phyloP scores from a whole-genome alignment of 1,140 invertebrate genomes.

The Micrasema longulum region DNA sequence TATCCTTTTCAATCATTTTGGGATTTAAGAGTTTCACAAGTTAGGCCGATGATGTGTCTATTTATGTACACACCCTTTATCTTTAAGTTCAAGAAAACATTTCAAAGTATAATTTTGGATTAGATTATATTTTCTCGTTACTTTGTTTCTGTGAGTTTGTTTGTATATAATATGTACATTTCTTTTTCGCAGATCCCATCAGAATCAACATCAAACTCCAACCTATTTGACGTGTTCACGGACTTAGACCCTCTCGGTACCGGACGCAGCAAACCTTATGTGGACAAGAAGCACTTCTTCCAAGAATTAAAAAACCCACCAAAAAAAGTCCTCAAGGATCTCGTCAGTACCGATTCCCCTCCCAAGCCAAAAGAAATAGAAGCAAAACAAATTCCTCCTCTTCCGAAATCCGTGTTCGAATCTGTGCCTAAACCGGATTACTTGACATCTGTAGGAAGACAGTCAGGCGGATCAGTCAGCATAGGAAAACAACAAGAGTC shows the following conservation, averaged over 20 bases:
- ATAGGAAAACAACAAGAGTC: conserved; percentile 60
- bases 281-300: conserved; percentile 96
- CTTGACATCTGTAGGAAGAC: conserved; percentile 64
- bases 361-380: conserved; percentile 33
- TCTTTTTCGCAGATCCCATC: conserved; percentile 33
- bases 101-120: too few species aligned
- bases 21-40: too few species aligned
- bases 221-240: conserved; percentile 84
- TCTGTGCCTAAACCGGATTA: conserved; percentile 57
- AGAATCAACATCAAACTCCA: conserved; percentile 58
- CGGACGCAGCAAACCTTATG: conserved; percentile 88
- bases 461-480: conserved; percentile 65
- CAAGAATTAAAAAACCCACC: conserved; percentile 93
- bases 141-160: too few species aligned
- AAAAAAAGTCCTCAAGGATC: conserved; percentile 89
- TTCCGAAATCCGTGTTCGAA: conserved; percentile 58
- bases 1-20: too few species aligned
- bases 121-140: too few species aligned
- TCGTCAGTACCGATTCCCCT: conserved; percentile 64
- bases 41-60: too few species aligned
- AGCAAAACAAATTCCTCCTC: conserved; percentile 55
- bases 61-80: too few species aligned
- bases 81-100: too few species aligned
- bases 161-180: conserved; percentile 13
- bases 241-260: conserved; percentile 92